These are phyloP conservation scores for Ophioninae sp. DNA, from an alignment of 2,888 invertebrate genomes.

Conservation along the genomic window DNA sequence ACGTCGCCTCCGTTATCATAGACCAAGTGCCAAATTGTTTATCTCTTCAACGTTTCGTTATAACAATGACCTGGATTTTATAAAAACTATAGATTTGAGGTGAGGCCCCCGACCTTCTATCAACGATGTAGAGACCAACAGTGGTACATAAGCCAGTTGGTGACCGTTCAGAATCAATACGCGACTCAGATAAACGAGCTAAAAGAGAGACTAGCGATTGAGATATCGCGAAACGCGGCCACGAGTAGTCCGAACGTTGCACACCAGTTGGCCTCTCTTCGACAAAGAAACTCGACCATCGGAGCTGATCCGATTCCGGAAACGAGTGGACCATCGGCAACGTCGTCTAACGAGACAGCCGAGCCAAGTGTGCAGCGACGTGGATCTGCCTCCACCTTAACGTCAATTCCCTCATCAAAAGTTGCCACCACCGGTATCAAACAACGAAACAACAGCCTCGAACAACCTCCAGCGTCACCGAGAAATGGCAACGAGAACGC, in stretches of 20 bases:
- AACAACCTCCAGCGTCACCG: slow-evolving; percentile 43
- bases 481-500: slow-evolving; percentile 36
- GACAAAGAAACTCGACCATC: background rate
- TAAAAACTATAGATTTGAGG: slow-evolving; percentile 87
- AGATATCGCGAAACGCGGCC: slow-evolving; percentile 87
- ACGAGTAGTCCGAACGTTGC: slow-evolving; percentile 74
- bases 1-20: too few relatives aligned
- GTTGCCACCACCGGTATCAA: slow-evolving; percentile 70
- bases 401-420: slow-evolving; percentile 68
- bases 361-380: slow-evolving; percentile 45
- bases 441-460: slow-evolving; percentile 61
- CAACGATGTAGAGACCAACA: slow-evolving; percentile 96
- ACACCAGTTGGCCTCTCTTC: slow-evolving; percentile 20
- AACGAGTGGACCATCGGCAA: background rate
- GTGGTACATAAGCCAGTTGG: slow-evolving; percentile 94
- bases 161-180: slow-evolving; percentile 91
- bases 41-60: too few relatives aligned
- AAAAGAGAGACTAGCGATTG: slow-evolving; percentile 89
- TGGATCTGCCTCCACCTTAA: slow-evolving; percentile 71
- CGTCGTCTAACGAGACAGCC: background rate
- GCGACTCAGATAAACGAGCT: slow-evolving; percentile 91
- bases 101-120: slow-evolving; percentile 95
- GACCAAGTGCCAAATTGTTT: too few relatives aligned
- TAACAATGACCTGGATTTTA: too few relatives aligned
- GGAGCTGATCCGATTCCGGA: background rate